phyloP scores from a whole-genome alignment of 2,888 invertebrate genomes.

The Odontothrips loti region DNA sequence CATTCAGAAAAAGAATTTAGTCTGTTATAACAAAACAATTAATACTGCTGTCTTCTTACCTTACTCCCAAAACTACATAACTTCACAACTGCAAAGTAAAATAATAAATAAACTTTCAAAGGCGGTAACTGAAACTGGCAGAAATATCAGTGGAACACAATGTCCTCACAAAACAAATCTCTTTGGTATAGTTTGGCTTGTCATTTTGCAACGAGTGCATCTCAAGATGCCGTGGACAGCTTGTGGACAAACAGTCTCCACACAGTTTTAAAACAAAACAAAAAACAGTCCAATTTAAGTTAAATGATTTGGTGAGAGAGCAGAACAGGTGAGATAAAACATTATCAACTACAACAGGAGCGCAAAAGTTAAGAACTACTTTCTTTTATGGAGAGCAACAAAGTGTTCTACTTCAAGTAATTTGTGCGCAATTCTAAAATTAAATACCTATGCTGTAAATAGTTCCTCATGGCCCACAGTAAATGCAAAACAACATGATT shows the following conservation, averaged over 20 bases:
- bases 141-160: constrained; percentile 14
- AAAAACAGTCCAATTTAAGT: background rate
- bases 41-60: constrained; percentile 8
- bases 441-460: background rate
- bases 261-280: background rate
- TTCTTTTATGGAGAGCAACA: background rate
- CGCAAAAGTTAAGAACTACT: background rate
- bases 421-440: background rate
- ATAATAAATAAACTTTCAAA: constrained; percentile 15
- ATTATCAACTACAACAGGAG: background rate
- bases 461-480: background rate
- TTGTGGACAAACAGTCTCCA: too few relatives aligned
- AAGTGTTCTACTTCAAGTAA: background rate
- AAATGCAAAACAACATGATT: background rate
- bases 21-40: background rate
- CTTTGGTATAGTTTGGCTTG: constrained; percentile 17
- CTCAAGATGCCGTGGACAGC: background rate
- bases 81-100: background rate
- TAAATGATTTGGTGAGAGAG: background rate
- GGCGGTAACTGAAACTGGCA: constrained; percentile 20
- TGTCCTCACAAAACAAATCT: constrained; percentile 2
- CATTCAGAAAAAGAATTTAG: background rate
- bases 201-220: background rate
- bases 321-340: background rate
- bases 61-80: background rate